Conservation (phyloP, 2,113 vertebrate genomes). For the Saiga tatarica region DNA sequence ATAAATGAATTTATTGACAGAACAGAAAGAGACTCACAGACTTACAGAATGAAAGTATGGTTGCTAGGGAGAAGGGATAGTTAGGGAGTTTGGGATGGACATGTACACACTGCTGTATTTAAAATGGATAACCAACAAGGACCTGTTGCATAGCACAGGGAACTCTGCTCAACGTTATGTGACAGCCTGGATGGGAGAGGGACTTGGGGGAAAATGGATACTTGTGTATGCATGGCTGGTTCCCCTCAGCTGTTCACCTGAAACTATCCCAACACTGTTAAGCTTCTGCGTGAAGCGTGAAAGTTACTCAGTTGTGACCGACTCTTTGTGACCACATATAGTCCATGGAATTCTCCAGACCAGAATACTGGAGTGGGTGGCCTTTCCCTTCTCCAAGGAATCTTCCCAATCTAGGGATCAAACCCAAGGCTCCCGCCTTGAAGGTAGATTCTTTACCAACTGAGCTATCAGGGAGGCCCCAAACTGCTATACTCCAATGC, state of each 20-base stretch:
- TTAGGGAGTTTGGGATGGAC: not conserved
- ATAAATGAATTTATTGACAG: not conserved
- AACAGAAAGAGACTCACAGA: not conserved
- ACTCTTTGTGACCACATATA: not conserved
- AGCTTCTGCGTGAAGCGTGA: not conserved
- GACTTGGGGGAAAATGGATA: not conserved
- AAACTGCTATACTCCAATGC: not conserved
- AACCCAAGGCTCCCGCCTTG: not conserved
- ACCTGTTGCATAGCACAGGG: not conserved
- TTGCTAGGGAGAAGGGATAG: not conserved
- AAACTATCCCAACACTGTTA: not conserved
- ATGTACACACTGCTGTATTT: not conserved
- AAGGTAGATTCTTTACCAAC: not conserved
- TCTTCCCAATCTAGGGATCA: not conserved
- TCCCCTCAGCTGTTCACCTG: not conserved
- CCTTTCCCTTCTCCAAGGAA: not conserved
- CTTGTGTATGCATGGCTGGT: not conserved
- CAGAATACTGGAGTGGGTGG: not conserved
- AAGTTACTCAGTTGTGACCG: not conserved
- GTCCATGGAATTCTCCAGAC: not conserved
- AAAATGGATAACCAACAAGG: not conserved
- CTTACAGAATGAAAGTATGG: not conserved
- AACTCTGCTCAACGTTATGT: not conserved
- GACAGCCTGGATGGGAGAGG: not conserved
- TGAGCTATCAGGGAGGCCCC: not conserved